Conservation (phyloP, 2,797 vertebrate genomes). For the Mormyrops attenuatus region DNA sequence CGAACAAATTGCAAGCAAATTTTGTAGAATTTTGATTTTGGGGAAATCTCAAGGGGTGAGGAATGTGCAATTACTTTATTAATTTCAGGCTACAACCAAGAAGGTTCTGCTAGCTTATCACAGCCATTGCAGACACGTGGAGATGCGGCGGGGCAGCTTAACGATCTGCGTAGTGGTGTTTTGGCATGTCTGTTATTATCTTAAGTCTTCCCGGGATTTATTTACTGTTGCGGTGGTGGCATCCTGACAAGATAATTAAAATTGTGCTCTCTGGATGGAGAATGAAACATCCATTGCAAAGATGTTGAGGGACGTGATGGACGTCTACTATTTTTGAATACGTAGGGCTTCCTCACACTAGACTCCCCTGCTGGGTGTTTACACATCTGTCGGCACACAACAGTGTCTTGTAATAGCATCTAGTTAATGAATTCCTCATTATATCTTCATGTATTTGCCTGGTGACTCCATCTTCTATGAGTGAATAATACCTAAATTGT, state of each 20-base stretch:
- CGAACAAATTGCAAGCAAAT: not conserved
- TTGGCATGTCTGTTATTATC: not conserved
- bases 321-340: not conserved
- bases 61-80: not conserved
- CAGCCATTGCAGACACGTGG: not conserved
- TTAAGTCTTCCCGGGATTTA: not conserved
- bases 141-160: not conserved
- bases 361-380: not conserved
- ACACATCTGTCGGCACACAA: not conserved
- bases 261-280: not conserved
- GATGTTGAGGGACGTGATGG: not conserved
- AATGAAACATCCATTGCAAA: not conserved
- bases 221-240: not conserved
- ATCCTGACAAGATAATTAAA: slow-evolving; percentile 18
- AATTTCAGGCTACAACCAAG: not conserved
- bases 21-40: not conserved
- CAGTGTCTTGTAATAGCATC: not conserved
- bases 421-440: not conserved
- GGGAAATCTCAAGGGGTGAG: not conserved
- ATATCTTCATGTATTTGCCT: not conserved
- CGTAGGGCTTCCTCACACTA: not conserved
- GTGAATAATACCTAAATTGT: not conserved
- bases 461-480: not conserved
- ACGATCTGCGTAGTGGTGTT: not conserved
- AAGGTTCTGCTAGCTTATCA: not conserved